phyloP scores from a whole-genome alignment of 2,888 invertebrate species.

The Tigriopus californicus region DNA sequence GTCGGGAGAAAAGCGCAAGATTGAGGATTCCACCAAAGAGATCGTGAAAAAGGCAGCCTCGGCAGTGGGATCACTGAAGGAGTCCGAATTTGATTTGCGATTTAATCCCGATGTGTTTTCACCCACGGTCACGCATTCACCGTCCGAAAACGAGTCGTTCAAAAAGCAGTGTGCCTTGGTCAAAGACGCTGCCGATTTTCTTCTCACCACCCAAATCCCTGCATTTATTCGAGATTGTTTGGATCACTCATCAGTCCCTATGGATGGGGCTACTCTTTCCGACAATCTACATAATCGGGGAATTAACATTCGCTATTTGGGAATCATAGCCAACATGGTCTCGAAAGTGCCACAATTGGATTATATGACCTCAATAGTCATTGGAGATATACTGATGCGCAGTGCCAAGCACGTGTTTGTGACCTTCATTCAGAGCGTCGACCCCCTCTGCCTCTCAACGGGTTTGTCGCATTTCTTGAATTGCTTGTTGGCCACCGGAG shows the following conservation, averaged over 20 bases:
- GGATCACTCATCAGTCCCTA: slow-evolving; percentile 76
- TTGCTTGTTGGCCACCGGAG: slow-evolving; percentile 62
- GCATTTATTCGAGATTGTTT: slow-evolving; percentile 61
- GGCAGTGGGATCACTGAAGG: slow-evolving; percentile 81
- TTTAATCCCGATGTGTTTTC: slow-evolving; percentile 98
- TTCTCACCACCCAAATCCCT: slow-evolving; percentile 82
- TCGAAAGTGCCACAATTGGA: slow-evolving; percentile 55
- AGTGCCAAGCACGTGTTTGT: slow-evolving; percentile 88
- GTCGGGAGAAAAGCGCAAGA: slow-evolving; percentile 54
- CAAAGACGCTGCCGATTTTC: slow-evolving; percentile 84
- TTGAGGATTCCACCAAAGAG: slow-evolving; percentile 67
- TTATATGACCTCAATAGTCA: slow-evolving; percentile 72
- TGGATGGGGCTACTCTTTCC: slow-evolving; percentile 80
- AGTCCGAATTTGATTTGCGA: slow-evolving; percentile 85
- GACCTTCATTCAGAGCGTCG: slow-evolving; percentile 54
- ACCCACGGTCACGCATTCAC: slow-evolving; percentile 68
- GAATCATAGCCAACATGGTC: slow-evolving; percentile 65
- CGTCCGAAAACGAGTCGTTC: slow-evolving; percentile 45
- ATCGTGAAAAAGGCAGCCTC: slow-evolving; percentile 66
- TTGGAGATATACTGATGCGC: slow-evolving; percentile 70
- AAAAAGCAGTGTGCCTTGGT: slow-evolving; percentile 71
- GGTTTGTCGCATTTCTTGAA: slow-evolving; percentile 81
- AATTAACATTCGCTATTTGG: slow-evolving; percentile 90
- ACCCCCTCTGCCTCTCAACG: slow-evolving; percentile 19
- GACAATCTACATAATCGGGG: slow-evolving; percentile 88